Conservation (phyloP, 2,888 invertebrate species). For the Tachystola acroxantha region DNA sequence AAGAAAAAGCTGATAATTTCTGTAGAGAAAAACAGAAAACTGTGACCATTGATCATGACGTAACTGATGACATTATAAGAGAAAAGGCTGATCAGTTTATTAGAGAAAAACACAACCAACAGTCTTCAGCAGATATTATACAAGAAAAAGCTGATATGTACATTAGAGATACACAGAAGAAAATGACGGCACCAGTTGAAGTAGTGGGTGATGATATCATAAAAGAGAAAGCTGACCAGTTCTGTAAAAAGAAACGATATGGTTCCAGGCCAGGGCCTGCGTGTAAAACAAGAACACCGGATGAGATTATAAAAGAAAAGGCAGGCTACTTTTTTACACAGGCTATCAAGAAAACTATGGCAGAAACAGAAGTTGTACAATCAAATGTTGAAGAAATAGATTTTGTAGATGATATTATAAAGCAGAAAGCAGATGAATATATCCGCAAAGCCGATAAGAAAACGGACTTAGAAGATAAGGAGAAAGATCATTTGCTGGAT, state of each 20-base stretch:
- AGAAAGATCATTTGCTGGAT: background rate
- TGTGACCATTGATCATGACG: background rate
- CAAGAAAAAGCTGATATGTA: constrained; percentile 10
- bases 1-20: constrained; percentile 11
- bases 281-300: background rate
- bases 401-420: constrained; percentile 7
- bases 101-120: no score
- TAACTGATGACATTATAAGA: constrained; percentile 1
- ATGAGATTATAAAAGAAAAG: constrained; percentile 14
- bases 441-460: constrained; percentile 1
- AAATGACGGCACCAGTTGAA: no score
- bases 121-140: constrained; percentile 27
- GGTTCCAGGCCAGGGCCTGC: background rate
- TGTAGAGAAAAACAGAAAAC: no score
- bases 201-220: background rate
- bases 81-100: no score
- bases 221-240: background rate
- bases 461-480: background rate
- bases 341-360: background rate
- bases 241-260: background rate
- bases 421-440: constrained; percentile 10
- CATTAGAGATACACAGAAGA: background rate
- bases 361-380: no score
- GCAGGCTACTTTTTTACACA: constrained; percentile 3
- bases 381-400: background rate